Base-by-base conservation (phyloP, 2,888 invertebrate species). In the Aricia artaxerxes region DNA sequence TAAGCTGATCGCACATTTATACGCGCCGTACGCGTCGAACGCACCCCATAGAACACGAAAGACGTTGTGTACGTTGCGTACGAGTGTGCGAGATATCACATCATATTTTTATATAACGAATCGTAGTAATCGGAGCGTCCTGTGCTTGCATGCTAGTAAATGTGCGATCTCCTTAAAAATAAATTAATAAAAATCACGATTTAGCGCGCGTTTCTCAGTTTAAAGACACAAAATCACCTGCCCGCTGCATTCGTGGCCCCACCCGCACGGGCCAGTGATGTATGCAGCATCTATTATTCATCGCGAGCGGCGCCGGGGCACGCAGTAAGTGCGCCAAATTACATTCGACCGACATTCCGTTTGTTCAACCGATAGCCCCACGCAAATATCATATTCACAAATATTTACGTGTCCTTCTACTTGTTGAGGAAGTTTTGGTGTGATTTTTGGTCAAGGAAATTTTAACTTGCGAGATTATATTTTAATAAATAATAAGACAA, bases 211-310 rank as follows among this genome's bases (percentile, higher is more conserved):
- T 24, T 24, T 24, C 24, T 24, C 24, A 24, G 24, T 24, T 24
- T 24, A 24, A 24, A 24, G 24, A 24, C 24, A 24, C 24, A 24
- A 24, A 24, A 24, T 24, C 24, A 24, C 24, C 16, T 1, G 7
- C 38, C 53, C 80, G 69, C 87, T 85, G 85, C 81, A 31, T 73
- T 80, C 69, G 44, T 85, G 85, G 90, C 89, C 88, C 82, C 82
- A 80, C 82, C 81, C 76, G 83, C 82, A 86, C 85, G 88, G 86
- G 1, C 16, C 85, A 86, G 88, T 88, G 89, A 88, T 90, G 89
- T 90, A 91, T 90, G 92, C 87, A 85, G 85, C 87, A 93, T 93
- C 91, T 92, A 89, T 93, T 93, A 93, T 93, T 91, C 93, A 93
- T 93, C 88, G 89, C 87, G 85, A 85, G 86, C 86, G 88, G 89